Conservation (phyloP, 2,888 invertebrate species). For the Vesta saturnalis region DNA sequence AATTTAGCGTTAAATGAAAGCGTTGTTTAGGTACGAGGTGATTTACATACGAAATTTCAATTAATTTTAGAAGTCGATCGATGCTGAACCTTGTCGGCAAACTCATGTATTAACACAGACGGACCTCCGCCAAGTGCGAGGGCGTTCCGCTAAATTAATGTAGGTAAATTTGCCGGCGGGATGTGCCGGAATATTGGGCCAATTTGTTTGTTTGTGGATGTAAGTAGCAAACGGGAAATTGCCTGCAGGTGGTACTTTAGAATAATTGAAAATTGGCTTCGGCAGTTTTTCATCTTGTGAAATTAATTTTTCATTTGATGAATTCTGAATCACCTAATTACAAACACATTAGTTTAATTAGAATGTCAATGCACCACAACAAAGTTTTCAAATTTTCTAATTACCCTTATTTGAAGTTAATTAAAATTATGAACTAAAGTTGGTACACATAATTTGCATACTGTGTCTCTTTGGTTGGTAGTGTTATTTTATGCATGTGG, state of each 20-base stretch:
- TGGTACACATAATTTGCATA: neutral
- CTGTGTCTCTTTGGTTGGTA: neutral
- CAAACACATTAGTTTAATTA: neutral
- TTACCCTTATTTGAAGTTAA: neutral
- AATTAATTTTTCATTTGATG: neutral
- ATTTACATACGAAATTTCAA: slow-evolving; percentile 46
- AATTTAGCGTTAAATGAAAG: slow-evolving; percentile 24
- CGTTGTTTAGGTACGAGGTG: slow-evolving; percentile 28
- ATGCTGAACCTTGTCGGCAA: slow-evolving; percentile 34
- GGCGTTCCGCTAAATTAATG: slow-evolving; percentile 48
- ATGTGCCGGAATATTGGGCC: slow-evolving; percentile 46
- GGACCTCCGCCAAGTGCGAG: slow-evolving; percentile 35
- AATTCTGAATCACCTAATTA: neutral
- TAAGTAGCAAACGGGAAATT: slow-evolving; percentile 44
- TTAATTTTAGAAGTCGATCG: slow-evolving; percentile 42
- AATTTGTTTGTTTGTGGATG: slow-evolving; percentile 48
- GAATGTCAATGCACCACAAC: neutral
- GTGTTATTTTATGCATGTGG: neutral
- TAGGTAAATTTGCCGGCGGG: slow-evolving; percentile 48
- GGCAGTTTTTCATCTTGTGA: slow-evolving; percentile 21
- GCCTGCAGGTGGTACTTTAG: slow-evolving; percentile 30
- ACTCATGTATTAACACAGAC: slow-evolving; percentile 38
- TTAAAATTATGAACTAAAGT: neutral
- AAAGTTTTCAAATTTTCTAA: no score
- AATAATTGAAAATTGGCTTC: slow-evolving; percentile 32